Evolutionary conservation across 2,797 vertebrate genomes (phyloP).

Genomic region (Sebastes steindachneri): DNA sequence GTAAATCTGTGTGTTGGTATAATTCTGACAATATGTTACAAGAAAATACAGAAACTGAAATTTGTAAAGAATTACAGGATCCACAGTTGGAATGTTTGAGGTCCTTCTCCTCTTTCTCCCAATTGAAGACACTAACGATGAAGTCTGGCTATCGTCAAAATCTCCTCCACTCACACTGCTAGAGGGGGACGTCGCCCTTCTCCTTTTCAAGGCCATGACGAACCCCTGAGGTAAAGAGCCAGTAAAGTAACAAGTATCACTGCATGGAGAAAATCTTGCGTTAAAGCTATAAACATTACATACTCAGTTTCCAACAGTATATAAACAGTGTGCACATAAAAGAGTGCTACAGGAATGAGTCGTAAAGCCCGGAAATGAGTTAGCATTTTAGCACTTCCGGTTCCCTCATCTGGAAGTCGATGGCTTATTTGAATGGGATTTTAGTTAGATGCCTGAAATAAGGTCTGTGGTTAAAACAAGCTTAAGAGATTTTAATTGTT

Average conservation of each 20-base stretch:
- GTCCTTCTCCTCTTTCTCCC: constrained; percentile 95
- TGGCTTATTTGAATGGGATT: too few relatives aligned
- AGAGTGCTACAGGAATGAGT: too few relatives aligned
- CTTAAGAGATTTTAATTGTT: too few relatives aligned
- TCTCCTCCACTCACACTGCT: constrained; percentile 98
- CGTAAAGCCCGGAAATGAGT: too few relatives aligned
- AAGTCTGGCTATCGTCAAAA: constrained; percentile 94
- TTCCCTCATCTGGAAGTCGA: too few relatives aligned
- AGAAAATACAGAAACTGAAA: constrained; percentile 45
- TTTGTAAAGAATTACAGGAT: constrained; percentile 89
- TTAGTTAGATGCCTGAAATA: too few relatives aligned
- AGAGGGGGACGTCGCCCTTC: constrained; percentile 96
- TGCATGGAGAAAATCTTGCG: neutral
- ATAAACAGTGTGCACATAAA: neutral
- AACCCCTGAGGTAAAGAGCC: constrained; percentile 59
- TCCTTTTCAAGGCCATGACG: constrained; percentile 96
- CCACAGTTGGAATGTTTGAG: constrained; percentile 95
- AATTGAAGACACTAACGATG: constrained; percentile 89
- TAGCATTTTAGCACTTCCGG: too few relatives aligned
- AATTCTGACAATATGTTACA: constrained; percentile 17
- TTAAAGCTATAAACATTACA: neutral
- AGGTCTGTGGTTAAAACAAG: too few relatives aligned
- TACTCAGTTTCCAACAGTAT: neutral
- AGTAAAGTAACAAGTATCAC: neutral
- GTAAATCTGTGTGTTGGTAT: neutral